Percentiles rank a stretch among this genome's conserved stretches.
Evolutionary conservation across 2,113 vertebrate species (phyloP).

Genomic region (Illadopsis cleaveri): DNA sequence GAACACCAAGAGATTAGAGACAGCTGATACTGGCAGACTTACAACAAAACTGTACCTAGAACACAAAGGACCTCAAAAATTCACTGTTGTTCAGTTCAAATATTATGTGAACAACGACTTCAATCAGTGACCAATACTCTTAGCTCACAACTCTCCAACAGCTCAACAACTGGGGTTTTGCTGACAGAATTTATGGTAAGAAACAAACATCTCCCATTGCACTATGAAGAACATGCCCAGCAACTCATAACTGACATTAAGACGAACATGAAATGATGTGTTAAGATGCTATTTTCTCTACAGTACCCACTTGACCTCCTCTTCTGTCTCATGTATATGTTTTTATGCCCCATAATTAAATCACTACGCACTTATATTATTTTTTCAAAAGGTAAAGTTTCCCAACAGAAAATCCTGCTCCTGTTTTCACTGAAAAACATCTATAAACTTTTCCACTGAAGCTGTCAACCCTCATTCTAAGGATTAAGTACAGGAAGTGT

Average conservation of each 20-base stretch:
- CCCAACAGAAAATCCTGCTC: not conserved
- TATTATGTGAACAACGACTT: not conserved
- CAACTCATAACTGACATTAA: fast-evolving
- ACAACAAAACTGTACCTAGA: not conserved
- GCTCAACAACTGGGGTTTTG: not conserved
- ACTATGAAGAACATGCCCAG: not conserved
- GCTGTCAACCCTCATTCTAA: not conserved
- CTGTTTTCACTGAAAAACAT: not conserved
- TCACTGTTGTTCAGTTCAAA: not conserved
- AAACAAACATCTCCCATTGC: not conserved
- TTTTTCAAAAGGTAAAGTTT: not conserved
- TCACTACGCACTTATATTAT: not conserved
- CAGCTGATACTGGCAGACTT: not conserved
- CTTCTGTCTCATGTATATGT: not conserved
- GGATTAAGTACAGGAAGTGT: not conserved
- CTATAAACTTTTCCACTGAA: not conserved
- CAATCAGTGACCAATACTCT: not conserved
- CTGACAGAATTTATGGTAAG: not conserved
- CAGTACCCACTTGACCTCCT: not conserved
- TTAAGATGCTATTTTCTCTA: not conserved
- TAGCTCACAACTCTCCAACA: not conserved
- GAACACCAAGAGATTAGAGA: not conserved
- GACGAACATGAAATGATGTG: not conserved
- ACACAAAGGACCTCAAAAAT: not conserved
- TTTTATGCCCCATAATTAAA: not conserved